phyloP scores from a whole-genome alignment of 1,140 invertebrate genomes.

The Harlomillsia oculata region DNA sequence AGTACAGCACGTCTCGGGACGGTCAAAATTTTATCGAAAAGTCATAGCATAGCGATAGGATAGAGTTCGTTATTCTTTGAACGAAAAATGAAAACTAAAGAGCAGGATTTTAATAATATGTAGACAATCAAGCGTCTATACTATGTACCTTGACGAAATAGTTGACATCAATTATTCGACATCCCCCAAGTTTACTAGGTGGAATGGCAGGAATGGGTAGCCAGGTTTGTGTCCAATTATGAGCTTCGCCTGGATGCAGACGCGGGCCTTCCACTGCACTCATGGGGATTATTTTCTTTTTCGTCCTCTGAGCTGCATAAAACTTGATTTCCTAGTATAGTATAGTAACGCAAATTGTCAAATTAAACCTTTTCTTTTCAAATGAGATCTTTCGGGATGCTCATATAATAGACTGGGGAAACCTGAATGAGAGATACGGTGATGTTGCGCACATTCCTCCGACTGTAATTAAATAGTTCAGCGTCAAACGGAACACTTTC shows the following conservation, averaged over 20 bases:
- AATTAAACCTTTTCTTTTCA: background rate
- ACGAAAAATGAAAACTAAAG: no score
- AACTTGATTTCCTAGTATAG: slow-evolving; percentile 10
- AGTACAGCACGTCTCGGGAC: background rate
- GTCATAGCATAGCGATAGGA: no score
- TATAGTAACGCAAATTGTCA: background rate
- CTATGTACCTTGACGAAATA: slow-evolving; percentile 28
- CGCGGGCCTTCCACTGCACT: slow-evolving; percentile 8
- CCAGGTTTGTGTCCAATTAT: slow-evolving; percentile 10
- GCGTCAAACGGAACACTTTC: slow-evolving; percentile 20
- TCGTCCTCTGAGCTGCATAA: slow-evolving; percentile 8
- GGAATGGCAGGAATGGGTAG: slow-evolving; percentile 23
- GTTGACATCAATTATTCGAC: slow-evolving; percentile 16
- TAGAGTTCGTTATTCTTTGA: no score
- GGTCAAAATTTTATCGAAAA: no score
- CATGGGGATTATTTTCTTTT: slow-evolving; percentile 12
- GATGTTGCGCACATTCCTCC: background rate
- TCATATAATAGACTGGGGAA: background rate
- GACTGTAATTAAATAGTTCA: slow-evolving; percentile 14
- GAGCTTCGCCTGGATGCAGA: slow-evolving; percentile 12
- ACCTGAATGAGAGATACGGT: slow-evolving; percentile 20
- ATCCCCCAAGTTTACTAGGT: slow-evolving; percentile 20
- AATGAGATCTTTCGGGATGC: background rate
- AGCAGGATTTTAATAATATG: no score
- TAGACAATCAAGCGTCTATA: no score